Evolutionary conservation across 2,797 vertebrate genomes (phyloP), one percentile per base, ranked within the genome.

Genomic region (Muraenolepis orangiensis): DNA sequence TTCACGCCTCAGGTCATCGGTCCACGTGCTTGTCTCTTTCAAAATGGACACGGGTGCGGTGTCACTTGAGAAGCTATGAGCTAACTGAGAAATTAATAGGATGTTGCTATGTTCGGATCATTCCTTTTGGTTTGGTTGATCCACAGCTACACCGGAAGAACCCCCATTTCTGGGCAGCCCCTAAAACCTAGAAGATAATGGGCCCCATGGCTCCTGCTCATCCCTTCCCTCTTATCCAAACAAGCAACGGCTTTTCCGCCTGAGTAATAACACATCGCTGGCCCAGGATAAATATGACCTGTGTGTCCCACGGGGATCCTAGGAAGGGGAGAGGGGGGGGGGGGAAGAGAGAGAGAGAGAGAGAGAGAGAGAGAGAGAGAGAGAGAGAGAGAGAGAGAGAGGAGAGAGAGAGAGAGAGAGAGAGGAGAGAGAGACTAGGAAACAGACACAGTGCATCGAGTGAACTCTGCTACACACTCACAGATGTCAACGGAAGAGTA

Each of bases 221-320:
- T 87, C 86, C 80, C 81, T 75, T 57, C 73, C 73, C 73, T 64
- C 82, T 87, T 83, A 85, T 85, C 84, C 88, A 90, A 91, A 91
- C 86, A 91, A 78, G 70, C 72, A 79, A 70, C 26, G 29, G 29
- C 82, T 85, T 79, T 84, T 85, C 83, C 90, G 84, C 88, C 81
- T 77, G 81, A 86, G 87, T 84, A 84, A 86, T 85, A 88, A 87
- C 87, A 86, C 79, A 12, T 76, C n/a, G 77, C 82, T 84, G 86
- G 84, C 90, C 88, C 88, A 84, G 84, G 84, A 91, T 91, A 90
- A 90, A 91, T 88, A 90, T 84, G 87, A 90, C 88, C 87, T 83
- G 69, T 20, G 87, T 90, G 87, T 90, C 85, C 84, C 84, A 76
- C 74, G 75, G 73, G 79, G 61, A 74, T 78, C 61, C 29, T 81